Evolutionary conservation across 2,797 vertebrate species (phyloP).

Genomic region (Melanotaenia trifasciata): DNA sequence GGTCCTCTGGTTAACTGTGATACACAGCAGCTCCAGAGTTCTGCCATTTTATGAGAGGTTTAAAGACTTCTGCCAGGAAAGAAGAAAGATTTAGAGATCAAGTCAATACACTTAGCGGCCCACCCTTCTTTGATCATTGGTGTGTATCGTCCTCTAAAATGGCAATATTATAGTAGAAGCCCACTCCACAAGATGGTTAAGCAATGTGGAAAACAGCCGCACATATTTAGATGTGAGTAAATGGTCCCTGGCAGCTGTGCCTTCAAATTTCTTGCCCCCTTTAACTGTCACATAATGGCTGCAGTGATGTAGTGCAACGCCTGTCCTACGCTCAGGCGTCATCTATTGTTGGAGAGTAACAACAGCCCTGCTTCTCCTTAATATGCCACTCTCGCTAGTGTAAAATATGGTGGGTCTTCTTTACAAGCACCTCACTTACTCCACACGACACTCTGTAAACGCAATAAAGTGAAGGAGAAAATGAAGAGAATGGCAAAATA

Average conservation of each 20-base stretch:
- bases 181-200: conserved; percentile 39
- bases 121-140: conserved; percentile 59
- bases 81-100: conserved; percentile 60
- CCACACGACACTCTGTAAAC: conserved; percentile 20
- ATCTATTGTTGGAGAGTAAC: conserved; percentile 50
- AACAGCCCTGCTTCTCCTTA: conserved; percentile 39
- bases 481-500: conserved; percentile 40
- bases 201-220: conserved; percentile 62
- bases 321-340: conserved; percentile 31
- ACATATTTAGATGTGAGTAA: conserved; percentile 64
- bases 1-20: conserved; percentile 38
- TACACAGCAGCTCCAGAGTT: conserved; percentile 48
- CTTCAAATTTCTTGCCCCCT: conserved; percentile 51
- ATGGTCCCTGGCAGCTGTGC: conserved; percentile 50
- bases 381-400: conserved; percentile 41
- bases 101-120: conserved; percentile 43
- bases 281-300: conserved; percentile 71
- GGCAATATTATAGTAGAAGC: conserved; percentile 40
- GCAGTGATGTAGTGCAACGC: conserved; percentile 61
- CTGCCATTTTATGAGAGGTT: conserved; percentile 58
- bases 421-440: conserved; percentile 32
- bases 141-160: conserved; percentile 64
- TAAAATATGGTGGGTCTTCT: conserved; percentile 35
- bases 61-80: conserved; percentile 53
- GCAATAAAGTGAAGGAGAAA: conserved; percentile 21